Evolutionary conservation across 2,888 invertebrate species (phyloP).

Genomic region (Pachliopta kotzebuea): DNA sequence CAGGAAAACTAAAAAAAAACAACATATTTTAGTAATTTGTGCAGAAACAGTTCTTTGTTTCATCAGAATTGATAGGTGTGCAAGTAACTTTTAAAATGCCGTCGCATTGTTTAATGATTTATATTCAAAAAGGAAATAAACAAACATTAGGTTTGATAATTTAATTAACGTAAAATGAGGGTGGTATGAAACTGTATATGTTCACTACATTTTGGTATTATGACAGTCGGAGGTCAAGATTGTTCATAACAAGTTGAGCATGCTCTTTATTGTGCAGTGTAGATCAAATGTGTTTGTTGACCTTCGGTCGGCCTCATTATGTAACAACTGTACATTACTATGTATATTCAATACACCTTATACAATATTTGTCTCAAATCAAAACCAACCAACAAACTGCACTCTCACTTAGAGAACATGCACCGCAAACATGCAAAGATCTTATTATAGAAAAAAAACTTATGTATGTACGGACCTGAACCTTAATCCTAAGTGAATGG

Average conservation of each 20-base stretch:
- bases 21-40: slow-evolving; percentile 36
- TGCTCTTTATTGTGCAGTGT: slow-evolving; percentile 70
- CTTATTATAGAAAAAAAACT: slow-evolving; percentile 50
- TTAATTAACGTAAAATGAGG: slow-evolving; percentile 67
- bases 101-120: slow-evolving; percentile 30
- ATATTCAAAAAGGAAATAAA: slow-evolving; percentile 40
- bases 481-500: slow-evolving; percentile 42
- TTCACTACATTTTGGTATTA: slow-evolving; percentile 49
- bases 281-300: slow-evolving; percentile 37
- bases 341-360: slow-evolving; percentile 24
- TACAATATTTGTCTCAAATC: slow-evolving; percentile 44
- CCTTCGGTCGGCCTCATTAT: slow-evolving; percentile 19
- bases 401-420: slow-evolving; percentile 65
- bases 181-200: slow-evolving; percentile 18
- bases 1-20: slow-evolving; percentile 47
- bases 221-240: slow-evolving; percentile 55
- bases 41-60: slow-evolving; percentile 33
- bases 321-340: slow-evolving; percentile 20
- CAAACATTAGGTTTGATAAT: slow-evolving; percentile 51
- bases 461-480: slow-evolving; percentile 65
- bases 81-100: slow-evolving; percentile 24
- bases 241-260: slow-evolving; percentile 65
- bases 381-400: slow-evolving; percentile 52
- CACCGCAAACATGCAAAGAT: slow-evolving; percentile 64
- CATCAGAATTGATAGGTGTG: slow-evolving; percentile 32